Base-by-base conservation (phyloP, 2,888 invertebrate species). In the Drosophila crucigera region DNA sequence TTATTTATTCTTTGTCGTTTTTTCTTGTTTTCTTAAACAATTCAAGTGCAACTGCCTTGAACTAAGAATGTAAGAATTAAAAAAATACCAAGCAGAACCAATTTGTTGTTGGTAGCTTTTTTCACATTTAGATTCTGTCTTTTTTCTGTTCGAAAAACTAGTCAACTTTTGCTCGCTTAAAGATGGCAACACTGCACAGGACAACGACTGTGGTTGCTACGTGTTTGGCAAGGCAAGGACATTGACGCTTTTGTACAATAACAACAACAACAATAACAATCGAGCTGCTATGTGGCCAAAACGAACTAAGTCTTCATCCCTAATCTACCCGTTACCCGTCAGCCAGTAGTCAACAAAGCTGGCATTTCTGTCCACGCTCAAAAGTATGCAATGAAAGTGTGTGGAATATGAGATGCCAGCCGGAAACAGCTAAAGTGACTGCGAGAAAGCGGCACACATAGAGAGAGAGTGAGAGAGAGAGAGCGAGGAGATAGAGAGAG, bases 361-460 rank as follows among this genome's bases (percentile, higher is more conserved):
- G 64, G 76, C 66, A 82, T 75, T 79, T 73, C 63, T 63, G 70
- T 62, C 41, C 54, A 69, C 69, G 77, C 82, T 67, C 71, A 68
- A 84, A 87, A 84, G 84, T 63, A 89, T 85, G 84, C 84, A 71
- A 82, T 80, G 77, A 72, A 87, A 82, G 77, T 82, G 82, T 87
- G 82, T 70, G 74, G 78, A 68, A 59, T 71, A 61, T 55, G 60
- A 37, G 52, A 72, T 69, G 28, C 52, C 28, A 58, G 66, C 56
- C 68, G 68, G 76, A 78, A 71, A 49, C 68, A 49, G 39, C 22
- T 41, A 31, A 30, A 39, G 56, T 19, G 31, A 10, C 35, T 50
- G 47, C n/a, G 54, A 25, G 54, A 14, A 11, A 9, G 53, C 37
- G 65, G 31, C 41, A n/a, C 22, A 35, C 37, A 47, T 54, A 35